Percentiles rank a stretch among this genome's conserved stretches.
phyloP scores from a whole-genome alignment of 2,888 invertebrate species.

The Bruchidius siliquastri region DNA sequence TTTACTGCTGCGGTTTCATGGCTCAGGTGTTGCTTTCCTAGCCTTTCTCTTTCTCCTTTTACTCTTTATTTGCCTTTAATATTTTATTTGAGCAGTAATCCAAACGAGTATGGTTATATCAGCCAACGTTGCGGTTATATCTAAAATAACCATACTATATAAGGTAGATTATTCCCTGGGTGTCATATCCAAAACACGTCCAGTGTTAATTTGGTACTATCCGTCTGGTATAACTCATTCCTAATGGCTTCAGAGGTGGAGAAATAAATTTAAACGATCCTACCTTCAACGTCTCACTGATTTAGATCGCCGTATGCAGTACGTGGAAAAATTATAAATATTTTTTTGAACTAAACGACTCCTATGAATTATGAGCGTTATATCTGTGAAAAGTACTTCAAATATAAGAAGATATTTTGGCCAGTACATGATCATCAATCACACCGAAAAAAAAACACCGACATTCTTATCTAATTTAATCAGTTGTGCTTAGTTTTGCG shows the following conservation, averaged over 20 bases:
- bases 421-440: background rate
- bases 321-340: too few species aligned
- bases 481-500: background rate
- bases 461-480: background rate
- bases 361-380: too few species aligned
- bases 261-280: background rate
- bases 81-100: too few species aligned
- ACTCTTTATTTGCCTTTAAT: too few species aligned
- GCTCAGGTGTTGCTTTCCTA: too few species aligned
- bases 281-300: background rate
- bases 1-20: too few species aligned
- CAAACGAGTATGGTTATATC: too few species aligned
- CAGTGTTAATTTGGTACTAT: background rate
- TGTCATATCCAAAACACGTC: background rate
- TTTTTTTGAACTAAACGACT: too few species aligned
- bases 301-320: background rate
- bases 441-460: background rate
- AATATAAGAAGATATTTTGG: too few species aligned
- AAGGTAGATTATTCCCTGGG: background rate
- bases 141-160: background rate
- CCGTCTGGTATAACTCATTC: background rate
- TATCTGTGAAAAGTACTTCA: too few species aligned
- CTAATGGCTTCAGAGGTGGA: background rate
- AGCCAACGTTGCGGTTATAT: background rate
- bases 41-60: too few species aligned